Evolutionary conservation across 1,140 invertebrate species (phyloP).

Genomic region (Macrotrachela quadricornifera): DNA sequence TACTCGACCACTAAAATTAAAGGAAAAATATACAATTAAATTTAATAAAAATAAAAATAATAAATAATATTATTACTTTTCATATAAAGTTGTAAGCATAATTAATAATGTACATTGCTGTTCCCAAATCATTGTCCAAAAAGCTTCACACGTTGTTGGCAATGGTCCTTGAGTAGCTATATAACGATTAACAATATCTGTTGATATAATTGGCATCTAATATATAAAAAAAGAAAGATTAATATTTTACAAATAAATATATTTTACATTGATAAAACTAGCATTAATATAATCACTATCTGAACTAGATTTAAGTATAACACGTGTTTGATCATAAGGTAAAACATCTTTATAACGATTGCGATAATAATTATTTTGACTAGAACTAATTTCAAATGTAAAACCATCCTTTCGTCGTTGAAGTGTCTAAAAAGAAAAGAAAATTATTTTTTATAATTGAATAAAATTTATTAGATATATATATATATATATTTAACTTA

Average conservation of each 20-base stretch:
- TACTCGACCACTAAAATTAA: slow-evolving; percentile 13
- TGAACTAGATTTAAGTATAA: background rate
- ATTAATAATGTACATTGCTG: slow-evolving; percentile 89
- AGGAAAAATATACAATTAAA: background rate
- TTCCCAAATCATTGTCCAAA: slow-evolving; percentile 98
- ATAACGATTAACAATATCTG: slow-evolving; percentile 2
- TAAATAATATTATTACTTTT: slow-evolving; percentile 6
- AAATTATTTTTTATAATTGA: no score
- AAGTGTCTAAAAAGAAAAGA: no score
- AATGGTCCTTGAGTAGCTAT: slow-evolving; percentile 8
- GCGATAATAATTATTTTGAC: no score
- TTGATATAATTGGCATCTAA: background rate
- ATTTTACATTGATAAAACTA: slow-evolving; percentile 59
- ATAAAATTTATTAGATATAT: no score
- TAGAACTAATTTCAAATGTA: no score
- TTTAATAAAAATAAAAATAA: no score
- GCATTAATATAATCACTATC: slow-evolving; percentile 93
- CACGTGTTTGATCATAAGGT: no score
- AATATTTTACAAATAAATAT: no score
- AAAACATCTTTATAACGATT: no score
- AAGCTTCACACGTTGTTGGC: slow-evolving; percentile 54
- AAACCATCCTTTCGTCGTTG: no score
- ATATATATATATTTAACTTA: no score
- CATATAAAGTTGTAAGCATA: slow-evolving; percentile 59
- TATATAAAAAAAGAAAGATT: no score